Percentiles rank a stretch among this genome's conserved stretches.
Evolutionary conservation across 2,113 vertebrate species (phyloP).

Genomic region (Boulengeromyrus knoepffleri): DNA sequence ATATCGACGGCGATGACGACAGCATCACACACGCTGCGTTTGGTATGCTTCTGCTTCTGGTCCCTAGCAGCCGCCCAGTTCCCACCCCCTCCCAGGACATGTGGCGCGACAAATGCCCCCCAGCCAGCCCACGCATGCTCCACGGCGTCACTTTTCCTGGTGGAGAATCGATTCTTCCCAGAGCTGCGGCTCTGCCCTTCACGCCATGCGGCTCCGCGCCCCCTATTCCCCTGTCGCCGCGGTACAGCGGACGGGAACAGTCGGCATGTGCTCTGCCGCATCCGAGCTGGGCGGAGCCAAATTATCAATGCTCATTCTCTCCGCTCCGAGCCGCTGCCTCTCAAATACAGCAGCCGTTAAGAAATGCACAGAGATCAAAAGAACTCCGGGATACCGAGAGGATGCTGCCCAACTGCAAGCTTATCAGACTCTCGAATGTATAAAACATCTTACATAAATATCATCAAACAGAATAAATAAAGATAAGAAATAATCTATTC

Average conservation of each 20-base stretch:
- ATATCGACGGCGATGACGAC: neutral
- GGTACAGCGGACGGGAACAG: neutral
- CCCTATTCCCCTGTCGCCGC: slow-evolving; percentile 17
- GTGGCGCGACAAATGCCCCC: neutral
- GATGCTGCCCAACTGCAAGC: neutral
- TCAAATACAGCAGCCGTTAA: neutral
- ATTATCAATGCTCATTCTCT: neutral
- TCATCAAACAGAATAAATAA: neutral
- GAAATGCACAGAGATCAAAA: neutral
- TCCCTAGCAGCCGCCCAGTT: neutral
- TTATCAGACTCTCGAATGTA: neutral
- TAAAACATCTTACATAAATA: neutral
- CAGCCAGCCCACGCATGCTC: neutral
- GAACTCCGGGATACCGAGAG: neutral
- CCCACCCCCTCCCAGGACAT: neutral
- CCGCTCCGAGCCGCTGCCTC: neutral
- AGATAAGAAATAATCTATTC: neutral
- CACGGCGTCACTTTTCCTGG: slow-evolving; percentile 29
- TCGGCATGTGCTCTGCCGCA: neutral
- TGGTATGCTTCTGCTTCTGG: neutral
- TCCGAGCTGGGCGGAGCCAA: neutral
- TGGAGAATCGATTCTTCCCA: slow-evolving; percentile 55
- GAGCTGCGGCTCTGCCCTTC: slow-evolving; percentile 43
- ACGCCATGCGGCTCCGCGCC: slow-evolving; percentile 31
- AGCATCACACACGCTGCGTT: neutral